A percentile compares a stretch with the other conserved stretches of the same genome.
These are phyloP conservation scores for Hydrotaea cyrtoneurina DNA, from an alignment of 2,888 invertebrate species.

Conservation along the genomic window DNA sequence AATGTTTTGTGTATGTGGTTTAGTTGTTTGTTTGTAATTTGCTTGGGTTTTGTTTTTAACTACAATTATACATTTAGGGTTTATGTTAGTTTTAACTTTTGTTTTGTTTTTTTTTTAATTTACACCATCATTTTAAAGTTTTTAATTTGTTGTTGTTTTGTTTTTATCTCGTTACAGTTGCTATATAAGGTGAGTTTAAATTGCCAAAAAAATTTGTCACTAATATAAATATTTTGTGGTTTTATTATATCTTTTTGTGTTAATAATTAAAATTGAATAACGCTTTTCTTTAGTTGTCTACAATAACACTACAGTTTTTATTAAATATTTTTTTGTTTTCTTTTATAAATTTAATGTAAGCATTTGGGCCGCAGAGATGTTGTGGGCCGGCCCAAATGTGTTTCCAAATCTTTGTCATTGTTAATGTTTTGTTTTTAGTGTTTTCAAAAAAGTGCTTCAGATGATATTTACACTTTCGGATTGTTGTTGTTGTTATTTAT, in stretches of 20 bases:
- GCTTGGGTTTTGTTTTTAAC: constrained; percentile 35
- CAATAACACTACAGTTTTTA: constrained; percentile 32
- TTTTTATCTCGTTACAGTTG: not conserved
- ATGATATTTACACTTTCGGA: constrained; percentile 42
- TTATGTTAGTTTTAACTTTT: not conserved
- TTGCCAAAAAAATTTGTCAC: constrained; percentile 27
- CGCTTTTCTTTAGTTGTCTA: constrained; percentile 20
- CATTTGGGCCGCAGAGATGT: not conserved
- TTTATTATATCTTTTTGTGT: constrained; percentile 10
- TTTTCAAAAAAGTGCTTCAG: constrained; percentile 44
- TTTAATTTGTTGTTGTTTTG: constrained; percentile 22
- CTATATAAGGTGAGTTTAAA: not conserved
- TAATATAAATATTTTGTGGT: constrained; percentile 47
- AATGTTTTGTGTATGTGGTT: constrained; percentile 11
- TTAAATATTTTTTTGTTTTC: constrained; percentile 10
- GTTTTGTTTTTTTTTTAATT: constrained; percentile 61
- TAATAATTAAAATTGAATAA: constrained; percentile 29
- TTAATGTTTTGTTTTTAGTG: constrained; percentile 39
- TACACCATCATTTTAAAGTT: constrained; percentile 68
- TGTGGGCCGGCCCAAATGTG: constrained; percentile 30
- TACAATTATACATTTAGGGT: constrained; percentile 27
- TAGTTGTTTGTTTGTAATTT: constrained; percentile 16
- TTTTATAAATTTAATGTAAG: constrained; percentile 21
- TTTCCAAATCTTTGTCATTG: not conserved
- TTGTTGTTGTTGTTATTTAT: constrained; percentile 54